Conservation (phyloP, 2,113 vertebrate genomes). For the Poicephalus gulielmi region DNA sequence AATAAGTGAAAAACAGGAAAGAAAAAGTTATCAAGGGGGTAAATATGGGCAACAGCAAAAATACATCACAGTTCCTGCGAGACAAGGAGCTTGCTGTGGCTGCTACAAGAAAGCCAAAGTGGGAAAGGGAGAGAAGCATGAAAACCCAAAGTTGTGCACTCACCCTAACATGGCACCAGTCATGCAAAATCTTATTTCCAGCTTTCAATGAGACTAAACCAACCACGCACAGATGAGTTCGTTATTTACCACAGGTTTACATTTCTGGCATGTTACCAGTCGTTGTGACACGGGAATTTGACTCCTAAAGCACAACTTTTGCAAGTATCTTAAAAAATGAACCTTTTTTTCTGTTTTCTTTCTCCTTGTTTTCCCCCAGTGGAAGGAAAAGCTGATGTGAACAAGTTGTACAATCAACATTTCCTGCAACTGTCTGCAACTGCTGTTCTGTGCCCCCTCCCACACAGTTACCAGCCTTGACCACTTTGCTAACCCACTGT, state of each 20-base stretch:
- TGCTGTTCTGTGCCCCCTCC: background rate
- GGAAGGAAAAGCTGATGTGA: background rate
- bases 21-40: background rate
- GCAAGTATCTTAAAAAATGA: constrained; percentile 8
- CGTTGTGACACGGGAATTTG: background rate
- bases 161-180: background rate
- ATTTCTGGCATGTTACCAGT: background rate
- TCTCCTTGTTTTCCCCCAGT: background rate
- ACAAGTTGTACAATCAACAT: constrained; percentile 6
- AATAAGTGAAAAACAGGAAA: background rate
- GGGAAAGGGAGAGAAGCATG: background rate
- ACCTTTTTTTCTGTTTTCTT: background rate
- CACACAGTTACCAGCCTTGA: background rate
- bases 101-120: background rate
- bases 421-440: background rate
- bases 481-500: background rate
- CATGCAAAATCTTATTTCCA: background rate
- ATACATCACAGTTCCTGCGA: background rate
- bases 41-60: background rate
- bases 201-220: background rate
- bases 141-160: background rate
- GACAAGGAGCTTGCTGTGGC: background rate
- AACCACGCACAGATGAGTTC: background rate
- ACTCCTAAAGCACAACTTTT: constrained; percentile 9
- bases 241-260: background rate